Evolutionary conservation across 2,113 vertebrate genomes (phyloP).

Genomic region (Protobothrops flavoviridis): DNA sequence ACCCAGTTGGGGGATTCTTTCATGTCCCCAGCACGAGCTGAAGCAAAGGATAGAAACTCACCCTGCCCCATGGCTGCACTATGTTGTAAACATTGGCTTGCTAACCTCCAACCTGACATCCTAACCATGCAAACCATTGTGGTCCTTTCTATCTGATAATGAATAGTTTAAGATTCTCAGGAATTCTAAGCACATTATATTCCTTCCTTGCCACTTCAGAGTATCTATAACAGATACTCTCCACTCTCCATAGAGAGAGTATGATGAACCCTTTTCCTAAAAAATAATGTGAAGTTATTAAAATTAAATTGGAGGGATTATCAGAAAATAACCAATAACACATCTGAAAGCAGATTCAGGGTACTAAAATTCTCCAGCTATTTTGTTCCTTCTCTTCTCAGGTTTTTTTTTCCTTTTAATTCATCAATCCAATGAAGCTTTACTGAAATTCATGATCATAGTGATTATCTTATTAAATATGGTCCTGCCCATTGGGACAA

Average conservation of each 20-base stretch:
- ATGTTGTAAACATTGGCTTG: accelerated
- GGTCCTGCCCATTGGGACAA: background rate
- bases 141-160: background rate
- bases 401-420: background rate
- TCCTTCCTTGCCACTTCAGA: background rate
- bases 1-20: background rate
- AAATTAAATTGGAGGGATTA: background rate
- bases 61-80: background rate
- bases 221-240: background rate
- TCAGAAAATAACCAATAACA: background rate
- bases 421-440: background rate
- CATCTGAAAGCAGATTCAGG: background rate
- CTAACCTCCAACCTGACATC: background rate
- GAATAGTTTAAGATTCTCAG: background rate
- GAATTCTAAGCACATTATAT: background rate
- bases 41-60: background rate
- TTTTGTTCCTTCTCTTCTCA: background rate
- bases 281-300: background rate
- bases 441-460: background rate
- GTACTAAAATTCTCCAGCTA: background rate
- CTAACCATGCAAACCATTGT: background rate
- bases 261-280: background rate
- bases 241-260: background rate
- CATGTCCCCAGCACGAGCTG: background rate
- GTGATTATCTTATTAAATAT: background rate